Percentiles rank a stretch among this genome's conserved stretches.
Evolutionary conservation across 2,888 invertebrate genomes (phyloP).

Genomic region (Peribatodes rhomboidaria): DNA sequence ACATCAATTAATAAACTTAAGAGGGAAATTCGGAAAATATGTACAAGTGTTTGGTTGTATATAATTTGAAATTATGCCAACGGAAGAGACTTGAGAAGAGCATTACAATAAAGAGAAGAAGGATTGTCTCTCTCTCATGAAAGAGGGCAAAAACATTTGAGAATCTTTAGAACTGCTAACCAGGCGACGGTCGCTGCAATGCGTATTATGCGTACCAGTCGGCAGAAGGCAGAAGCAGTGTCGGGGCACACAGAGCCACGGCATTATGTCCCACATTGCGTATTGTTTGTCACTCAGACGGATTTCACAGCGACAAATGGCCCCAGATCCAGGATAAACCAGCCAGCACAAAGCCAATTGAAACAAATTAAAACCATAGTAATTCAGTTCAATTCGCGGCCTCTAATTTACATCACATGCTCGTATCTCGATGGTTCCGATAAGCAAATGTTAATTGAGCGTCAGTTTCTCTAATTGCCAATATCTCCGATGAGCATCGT

Average conservation of each 20-base stretch:
- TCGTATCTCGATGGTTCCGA: slow-evolving; percentile 43
- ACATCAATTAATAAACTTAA: too few relatives aligned
- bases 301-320: slow-evolving; percentile 82
- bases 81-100: not conserved
- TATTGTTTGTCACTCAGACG: slow-evolving; percentile 84
- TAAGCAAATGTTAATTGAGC: slow-evolving; percentile 46
- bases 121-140: not conserved
- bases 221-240: slow-evolving; percentile 66
- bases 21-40: too few relatives aligned
- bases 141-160: slow-evolving; percentile 16
- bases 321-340: slow-evolving; percentile 71
- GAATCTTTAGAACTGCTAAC: slow-evolving; percentile 55
- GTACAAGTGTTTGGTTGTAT: too few relatives aligned
- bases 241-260: slow-evolving; percentile 66
- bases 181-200: slow-evolving; percentile 49
- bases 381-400: slow-evolving; percentile 52
- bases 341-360: slow-evolving; percentile 64
- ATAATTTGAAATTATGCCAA: not conserved
- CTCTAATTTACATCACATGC: slow-evolving; percentile 46
- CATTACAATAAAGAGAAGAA: not conserved
- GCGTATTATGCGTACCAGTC: slow-evolving; percentile 55
- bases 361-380: slow-evolving; percentile 74
- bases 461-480: slow-evolving; percentile 46
- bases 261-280: slow-evolving; percentile 74
- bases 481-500: slow-evolving; percentile 35